Base-by-base conservation (phyloP, 1,140 invertebrate species). In the Drosophila busckii region DNA sequence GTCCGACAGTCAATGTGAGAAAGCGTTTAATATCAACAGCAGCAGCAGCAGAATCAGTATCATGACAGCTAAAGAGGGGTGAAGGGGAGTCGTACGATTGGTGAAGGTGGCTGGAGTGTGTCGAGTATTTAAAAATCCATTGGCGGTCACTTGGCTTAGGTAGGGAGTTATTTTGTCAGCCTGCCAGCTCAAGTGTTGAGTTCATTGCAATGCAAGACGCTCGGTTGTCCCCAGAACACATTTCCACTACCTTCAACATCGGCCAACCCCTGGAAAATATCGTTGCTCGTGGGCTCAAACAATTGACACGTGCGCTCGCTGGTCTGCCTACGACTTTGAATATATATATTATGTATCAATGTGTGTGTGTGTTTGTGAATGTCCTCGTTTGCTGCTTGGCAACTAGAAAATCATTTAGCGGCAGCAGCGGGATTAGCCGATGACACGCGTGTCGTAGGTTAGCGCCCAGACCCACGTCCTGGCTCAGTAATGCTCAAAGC, bases 51-150 rank as follows among this genome's bases (percentile, higher is more conserved):
- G n/a, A n/a, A n/a, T n/a, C n/a, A n/a, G n/a, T n/a, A n/a, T n/a
- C n/a, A n/a, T n/a, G n/a, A n/a, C n/a, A n/a, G n/a, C n/a, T n/a
- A n/a, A n/a, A n/a, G n/a, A n/a, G n/a, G n/a, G n/a, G n/a, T n/a
- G n/a, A n/a, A n/a, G n/a, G n/a, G n/a, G n/a, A 4, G 23, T 6
- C 25, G 7, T 16, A 20, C 25, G 34, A 56, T n/a, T n/a, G n/a
- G n/a, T n/a, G n/a, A n/a, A n/a, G n/a, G n/a, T n/a, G n/a, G n/a
- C n/a, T n/a, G n/a, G 64, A 64, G 75, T 82, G 70, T 66, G 75
- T 35, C 49, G 70, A 68, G 75, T 82, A 80, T 80, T 80, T 80
- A 80, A 80, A 80, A 80, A 82, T 80, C 75, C 75, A 80, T 80
- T 80, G 75, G 75, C 75, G 75, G 75, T 80, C 75, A 82, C 71